Evolutionary conservation across 2,888 invertebrate genomes (phyloP), one percentile per base, ranked within the genome.

Genomic region (Stomorhina lunata): DNA sequence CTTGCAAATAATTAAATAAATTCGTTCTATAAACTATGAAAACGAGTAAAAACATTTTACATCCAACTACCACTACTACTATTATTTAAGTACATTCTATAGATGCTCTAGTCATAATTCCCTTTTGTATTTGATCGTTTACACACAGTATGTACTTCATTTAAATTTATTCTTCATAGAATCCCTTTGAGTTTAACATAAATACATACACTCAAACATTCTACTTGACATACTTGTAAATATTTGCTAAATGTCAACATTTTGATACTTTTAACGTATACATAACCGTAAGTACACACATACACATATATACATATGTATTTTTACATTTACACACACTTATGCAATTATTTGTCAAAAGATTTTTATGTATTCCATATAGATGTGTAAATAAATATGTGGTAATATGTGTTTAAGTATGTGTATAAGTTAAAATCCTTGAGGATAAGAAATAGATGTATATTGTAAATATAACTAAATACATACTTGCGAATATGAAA

Each of bases 141-240:
- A 29, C 29, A 40, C 12, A 48, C 9, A n/a, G n/a, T n/a, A n/a
- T 4, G 48, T 37, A 48, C 48, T 29, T 45, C 17, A 55, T 73
- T 55, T 45, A 32, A 17, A 17, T 15, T 55, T 2, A 32, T 32
- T 55, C 17, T 32, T 43, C 29, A 6, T 4, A 59, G 25, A 76
- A 59, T 68, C 29, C 20, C 66, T 59, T 73, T 57, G 48, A 66
- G 66, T 37, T 57, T 37, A 4, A 66, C 17, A 43, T n/a, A 37
- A 37, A 7, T 3, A 27, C 45, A 76, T 12, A 29, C 66, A 59
- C 37, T 76, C 68, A n/a, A 57, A 59, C 34, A 68, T n/a, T 53
- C 63, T 68, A 59, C 76, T 76, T 76, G 76, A 76, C 76, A 76
- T 37, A 66, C 66, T 76, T 76, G 66, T 66, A 43, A 76, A 76